Conservation (phyloP, 37 sponge, comb jelly and placozoan species). For the Beroe ovata region DNA sequence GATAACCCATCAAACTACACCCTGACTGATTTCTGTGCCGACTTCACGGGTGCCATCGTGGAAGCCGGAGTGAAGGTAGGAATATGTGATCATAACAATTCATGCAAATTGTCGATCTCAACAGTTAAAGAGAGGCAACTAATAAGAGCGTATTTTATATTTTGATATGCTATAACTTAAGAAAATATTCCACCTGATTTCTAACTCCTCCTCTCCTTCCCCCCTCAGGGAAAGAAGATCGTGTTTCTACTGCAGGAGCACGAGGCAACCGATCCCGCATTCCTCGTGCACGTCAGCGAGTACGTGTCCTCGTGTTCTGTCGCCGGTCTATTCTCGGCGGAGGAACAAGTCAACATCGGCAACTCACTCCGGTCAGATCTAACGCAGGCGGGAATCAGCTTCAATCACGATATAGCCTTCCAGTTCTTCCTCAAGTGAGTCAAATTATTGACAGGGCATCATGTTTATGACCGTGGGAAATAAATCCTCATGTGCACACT, state of each 20-base stretch:
- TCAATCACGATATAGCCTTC: slow-evolving; percentile 73
- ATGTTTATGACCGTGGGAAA: no score
- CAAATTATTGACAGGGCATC: no score
- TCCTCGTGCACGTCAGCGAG: slow-evolving; percentile 73
- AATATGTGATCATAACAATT: no score
- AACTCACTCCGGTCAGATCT: slow-evolving; percentile 78
- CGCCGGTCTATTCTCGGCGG: slow-evolving; percentile 74
- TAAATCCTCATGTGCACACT: no score
- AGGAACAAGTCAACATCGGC: slow-evolving; percentile 74
- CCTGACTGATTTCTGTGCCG: slow-evolving; percentile 50
- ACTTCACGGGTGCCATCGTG: slow-evolving; percentile 61
- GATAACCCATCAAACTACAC: slow-evolving; percentile 37
- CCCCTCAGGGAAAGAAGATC: slow-evolving; percentile 53
- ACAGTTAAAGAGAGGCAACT: no score
- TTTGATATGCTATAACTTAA: no score
- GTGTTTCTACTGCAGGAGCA: slow-evolving; percentile 67
- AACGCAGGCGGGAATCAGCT: slow-evolving; percentile 73
- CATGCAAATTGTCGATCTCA: no score
- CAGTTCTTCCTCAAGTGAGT: slow-evolving; percentile 82
- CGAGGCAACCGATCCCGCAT: slow-evolving; percentile 68
- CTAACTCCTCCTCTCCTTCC: slow-evolving; percentile 16
- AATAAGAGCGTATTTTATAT: no score
- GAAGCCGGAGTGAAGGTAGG: slow-evolving; percentile 61
- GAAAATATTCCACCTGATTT: no score
- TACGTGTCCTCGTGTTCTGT: slow-evolving; percentile 76